These are phyloP conservation scores for Dendrocincla fuliginosa DNA, from an alignment of 2,797 vertebrate genomes.

Conservation along the genomic window DNA sequence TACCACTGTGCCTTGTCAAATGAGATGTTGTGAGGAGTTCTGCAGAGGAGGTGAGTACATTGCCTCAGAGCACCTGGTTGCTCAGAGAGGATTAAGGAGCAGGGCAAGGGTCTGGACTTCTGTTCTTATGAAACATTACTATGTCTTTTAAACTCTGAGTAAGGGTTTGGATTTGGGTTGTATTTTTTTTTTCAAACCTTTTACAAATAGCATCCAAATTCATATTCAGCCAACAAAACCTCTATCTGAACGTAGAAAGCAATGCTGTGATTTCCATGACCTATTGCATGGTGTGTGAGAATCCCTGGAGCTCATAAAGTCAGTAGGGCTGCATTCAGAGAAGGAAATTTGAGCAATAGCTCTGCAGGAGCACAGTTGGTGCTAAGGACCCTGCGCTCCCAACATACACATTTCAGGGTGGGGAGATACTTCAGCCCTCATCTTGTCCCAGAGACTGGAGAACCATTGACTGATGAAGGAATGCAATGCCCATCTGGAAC, in stretches of 20 bases:
- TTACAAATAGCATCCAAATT: not conserved
- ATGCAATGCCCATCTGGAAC: not conserved
- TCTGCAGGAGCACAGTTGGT: not conserved
- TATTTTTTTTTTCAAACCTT: not conserved
- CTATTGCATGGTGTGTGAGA: accelerated
- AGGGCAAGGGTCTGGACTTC: not conserved
- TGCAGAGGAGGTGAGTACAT: not conserved
- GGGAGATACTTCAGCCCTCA: not conserved
- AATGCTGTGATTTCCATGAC: not conserved
- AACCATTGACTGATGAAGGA: not conserved
- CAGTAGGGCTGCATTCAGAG: not conserved
- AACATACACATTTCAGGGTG: accelerated
- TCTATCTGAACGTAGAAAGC: not conserved
- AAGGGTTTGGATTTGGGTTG: no score
- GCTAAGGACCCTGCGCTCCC: not conserved
- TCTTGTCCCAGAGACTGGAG: not conserved
- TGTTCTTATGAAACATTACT: not conserved
- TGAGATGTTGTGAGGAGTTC: not conserved
- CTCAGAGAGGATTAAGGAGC: not conserved
- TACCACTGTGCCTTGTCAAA: not conserved
- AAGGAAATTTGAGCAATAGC: not conserved
- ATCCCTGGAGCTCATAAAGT: not conserved
- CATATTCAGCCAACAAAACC: not conserved
- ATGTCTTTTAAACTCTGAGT: not conserved
- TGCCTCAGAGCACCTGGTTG: not conserved